A percentile compares a stretch with the other conserved stretches of the same genome.
Conservation (phyloP, 2,888 invertebrate genomes). For the Anthophora plumipes region DNA sequence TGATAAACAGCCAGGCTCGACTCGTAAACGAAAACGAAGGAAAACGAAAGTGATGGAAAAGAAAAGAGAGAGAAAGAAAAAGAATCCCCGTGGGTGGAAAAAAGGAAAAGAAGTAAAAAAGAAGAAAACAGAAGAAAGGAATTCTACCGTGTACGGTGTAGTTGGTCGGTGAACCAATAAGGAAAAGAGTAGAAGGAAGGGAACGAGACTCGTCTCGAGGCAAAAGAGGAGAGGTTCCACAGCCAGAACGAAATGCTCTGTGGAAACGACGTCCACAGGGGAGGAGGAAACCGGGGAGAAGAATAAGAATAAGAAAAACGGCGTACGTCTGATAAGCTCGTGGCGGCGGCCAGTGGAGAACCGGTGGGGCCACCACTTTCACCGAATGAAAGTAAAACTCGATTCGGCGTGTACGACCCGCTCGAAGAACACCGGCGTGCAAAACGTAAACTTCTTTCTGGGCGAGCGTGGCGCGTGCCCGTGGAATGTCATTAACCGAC, state of each 20-base stretch:
- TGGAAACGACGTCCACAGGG: conserved; percentile 40
- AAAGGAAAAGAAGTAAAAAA: neutral
- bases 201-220: conserved; percentile 30
- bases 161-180: conserved; percentile 40
- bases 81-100: no score
- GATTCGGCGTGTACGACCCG: conserved; percentile 61
- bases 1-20: conserved; percentile 16
- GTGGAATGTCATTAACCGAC: conserved; percentile 66
- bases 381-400: conserved; percentile 74
- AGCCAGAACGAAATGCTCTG: conserved; percentile 40
- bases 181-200: conserved; percentile 18
- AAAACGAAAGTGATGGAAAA: neutral
- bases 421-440: neutral
- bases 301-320: conserved; percentile 63
- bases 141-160: conserved; percentile 3
- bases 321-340: conserved; percentile 63
- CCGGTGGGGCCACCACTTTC: conserved; percentile 66
- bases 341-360: conserved; percentile 31
- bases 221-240: conserved; percentile 5
- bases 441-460: conserved; percentile 33
- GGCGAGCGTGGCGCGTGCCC: conserved; percentile 33
- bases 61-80: no score
- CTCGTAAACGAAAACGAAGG: conserved; percentile 25
- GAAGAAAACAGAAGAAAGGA: neutral
- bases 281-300: neutral